Evolutionary conservation across 2,797 vertebrate genomes (phyloP).

Genomic region (Danionella dracula): DNA sequence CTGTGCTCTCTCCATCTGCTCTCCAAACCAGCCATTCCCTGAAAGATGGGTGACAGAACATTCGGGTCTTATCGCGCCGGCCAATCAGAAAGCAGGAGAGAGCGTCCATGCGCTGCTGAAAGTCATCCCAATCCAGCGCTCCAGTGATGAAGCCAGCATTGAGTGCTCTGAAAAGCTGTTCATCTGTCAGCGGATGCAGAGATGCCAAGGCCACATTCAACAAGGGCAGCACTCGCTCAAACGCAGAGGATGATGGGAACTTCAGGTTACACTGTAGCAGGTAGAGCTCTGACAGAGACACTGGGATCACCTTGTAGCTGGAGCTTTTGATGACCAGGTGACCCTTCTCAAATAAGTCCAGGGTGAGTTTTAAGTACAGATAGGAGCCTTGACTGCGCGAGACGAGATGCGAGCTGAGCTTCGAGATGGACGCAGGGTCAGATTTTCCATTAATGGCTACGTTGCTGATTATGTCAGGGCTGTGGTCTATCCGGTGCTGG

Average conservation of each 20-base stretch:
- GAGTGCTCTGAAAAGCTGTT: constrained; percentile 94
- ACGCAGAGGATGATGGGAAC: constrained; percentile 82
- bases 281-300: constrained; percentile 93
- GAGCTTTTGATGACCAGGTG: constrained; percentile 91
- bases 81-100: constrained; percentile 90
- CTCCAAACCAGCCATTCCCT: constrained; percentile 97
- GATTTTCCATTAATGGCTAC: constrained; percentile 89
- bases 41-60: constrained; percentile 98
- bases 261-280: constrained; percentile 91
- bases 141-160: constrained; percentile 83
- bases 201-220: constrained; percentile 91
- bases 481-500: constrained; percentile 85
- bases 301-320: constrained; percentile 93
- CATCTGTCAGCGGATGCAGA: constrained; percentile 93
- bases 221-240: constrained; percentile 84
- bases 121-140: constrained; percentile 89
- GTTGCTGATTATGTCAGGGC: constrained; percentile 83
- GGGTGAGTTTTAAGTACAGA: constrained; percentile 89
- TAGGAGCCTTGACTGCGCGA: constrained; percentile 91
- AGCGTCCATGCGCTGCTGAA: constrained; percentile 88
- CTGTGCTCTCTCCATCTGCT: constrained; percentile 87
- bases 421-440: constrained; percentile 80
- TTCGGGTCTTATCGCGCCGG: constrained; percentile 89
- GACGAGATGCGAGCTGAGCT: constrained; percentile 90
- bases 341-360: constrained; percentile 92